Base-by-base conservation (phyloP, 2,113 vertebrate species). In the Daubentonia madagascariensis region DNA sequence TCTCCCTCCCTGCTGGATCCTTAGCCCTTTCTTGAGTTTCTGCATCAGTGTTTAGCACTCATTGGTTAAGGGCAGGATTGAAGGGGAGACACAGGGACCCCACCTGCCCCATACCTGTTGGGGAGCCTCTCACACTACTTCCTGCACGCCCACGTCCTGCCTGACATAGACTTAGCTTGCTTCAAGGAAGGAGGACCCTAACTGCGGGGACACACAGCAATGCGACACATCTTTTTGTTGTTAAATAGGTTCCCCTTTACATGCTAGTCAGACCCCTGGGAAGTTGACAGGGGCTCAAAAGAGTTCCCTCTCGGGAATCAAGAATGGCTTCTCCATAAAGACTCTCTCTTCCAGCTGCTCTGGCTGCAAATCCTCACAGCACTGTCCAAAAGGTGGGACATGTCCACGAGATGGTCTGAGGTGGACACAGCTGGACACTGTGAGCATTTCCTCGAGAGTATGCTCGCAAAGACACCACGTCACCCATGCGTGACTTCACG, bases 391-490 rank as follows among this genome's bases (percentile, higher is more conserved):
- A 61, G 17, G 48, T 12, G 45, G 50, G 17, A 43, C 0, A 0
- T 7, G 11, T 10, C 50, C 54, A 2, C 3, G 22, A 43, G 12
- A 14, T 13, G 17, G 23, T 68, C 22, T 9, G 4, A 43, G 30
- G 50, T 28, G 35, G 67, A 50, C 63, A 67, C 16, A 2, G 1
- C 28, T 4, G 1, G 61, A 30, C n/a, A 2, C 54, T 1, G 32
- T 2, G 22, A 22, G 32, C 48, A 3, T n/a, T 72, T 30, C 32
- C 30, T 32, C 9, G 70, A 0, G 0, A 22, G 59, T 1, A 0
- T 12, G 3, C 72, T 12, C 11, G 16, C 59, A 30, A 10, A 48
- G n/a, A 17, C 3, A 6, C n/a, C 6, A 2, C 61, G 18, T 80
- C 30, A n/a, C n/a, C 9, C 1, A 0, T 5, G n/a, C 10, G 8